Percentiles rank a stretch among this genome's conserved stretches.
Conservation (phyloP, 2,113 vertebrate genomes). For the Rhipidura dahli region DNA sequence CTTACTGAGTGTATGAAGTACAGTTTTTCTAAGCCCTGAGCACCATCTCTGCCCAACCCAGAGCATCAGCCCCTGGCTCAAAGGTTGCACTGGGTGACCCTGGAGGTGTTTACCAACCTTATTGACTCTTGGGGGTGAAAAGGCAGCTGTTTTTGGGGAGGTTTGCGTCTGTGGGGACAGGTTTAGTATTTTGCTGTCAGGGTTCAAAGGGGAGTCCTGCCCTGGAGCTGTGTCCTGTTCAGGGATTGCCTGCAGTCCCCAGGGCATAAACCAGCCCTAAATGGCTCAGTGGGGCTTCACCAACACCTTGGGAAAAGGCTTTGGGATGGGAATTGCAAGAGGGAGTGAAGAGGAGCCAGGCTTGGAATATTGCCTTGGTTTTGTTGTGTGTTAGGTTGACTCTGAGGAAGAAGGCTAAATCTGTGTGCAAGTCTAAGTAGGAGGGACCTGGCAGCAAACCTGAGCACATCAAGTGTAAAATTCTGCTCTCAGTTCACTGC, state of each 20-base stretch:
- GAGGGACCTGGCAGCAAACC: background rate
- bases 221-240: background rate
- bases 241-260: background rate
- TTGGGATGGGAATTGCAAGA: background rate
- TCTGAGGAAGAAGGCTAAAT: background rate
- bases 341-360: background rate
- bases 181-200: background rate
- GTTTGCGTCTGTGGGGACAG: background rate
- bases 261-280: background rate
- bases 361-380: background rate
- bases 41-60: background rate
- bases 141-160: accelerated
- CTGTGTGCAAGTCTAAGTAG: background rate
- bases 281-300: background rate
- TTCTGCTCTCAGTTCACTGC: background rate
- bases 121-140: background rate
- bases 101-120: background rate
- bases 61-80: background rate
- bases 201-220: accelerated
- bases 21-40: background rate
- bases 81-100: background rate
- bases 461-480: background rate
- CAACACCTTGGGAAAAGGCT: background rate
- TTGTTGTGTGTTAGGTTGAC: background rate
- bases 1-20: no score